These are phyloP conservation scores for Peromyscus nudipes DNA, from an alignment of 2,797 vertebrate species.

Conservation along the genomic window DNA sequence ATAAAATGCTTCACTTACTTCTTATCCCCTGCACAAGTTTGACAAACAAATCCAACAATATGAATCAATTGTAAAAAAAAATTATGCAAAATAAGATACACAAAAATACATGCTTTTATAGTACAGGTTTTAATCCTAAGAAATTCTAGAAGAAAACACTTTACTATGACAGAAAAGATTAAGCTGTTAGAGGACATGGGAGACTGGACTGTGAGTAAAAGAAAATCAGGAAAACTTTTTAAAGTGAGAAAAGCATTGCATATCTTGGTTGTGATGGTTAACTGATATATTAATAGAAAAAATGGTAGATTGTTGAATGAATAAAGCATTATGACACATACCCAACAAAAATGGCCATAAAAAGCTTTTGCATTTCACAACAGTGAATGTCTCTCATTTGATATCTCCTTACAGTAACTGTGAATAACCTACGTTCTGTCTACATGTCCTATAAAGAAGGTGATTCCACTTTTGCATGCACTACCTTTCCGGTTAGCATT, in stretches of 20 bases:
- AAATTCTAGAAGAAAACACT: not conserved
- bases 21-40: not conserved
- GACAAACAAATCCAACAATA: not conserved
- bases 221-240: not conserved
- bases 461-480: not conserved
- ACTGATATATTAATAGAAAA: not conserved
- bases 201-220: not conserved
- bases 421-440: not conserved
- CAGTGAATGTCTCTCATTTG: not conserved
- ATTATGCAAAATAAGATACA: not conserved
- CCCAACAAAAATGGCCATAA: not conserved
- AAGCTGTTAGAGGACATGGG: not conserved
- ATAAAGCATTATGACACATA: not conserved
- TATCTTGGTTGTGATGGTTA: not conserved
- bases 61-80: not conserved
- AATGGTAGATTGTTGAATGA: not conserved
- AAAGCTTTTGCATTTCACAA: conserved; percentile 49
- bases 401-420: not conserved
- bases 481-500: not conserved
- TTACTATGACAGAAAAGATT: not conserved
- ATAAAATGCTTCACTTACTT: not conserved
- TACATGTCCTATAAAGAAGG: not conserved
- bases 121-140: not conserved
- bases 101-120: not conserved
- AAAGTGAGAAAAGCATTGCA: not conserved